Base-by-base conservation (phyloP, 2,888 invertebrate species). In the Carabus problematicus region DNA sequence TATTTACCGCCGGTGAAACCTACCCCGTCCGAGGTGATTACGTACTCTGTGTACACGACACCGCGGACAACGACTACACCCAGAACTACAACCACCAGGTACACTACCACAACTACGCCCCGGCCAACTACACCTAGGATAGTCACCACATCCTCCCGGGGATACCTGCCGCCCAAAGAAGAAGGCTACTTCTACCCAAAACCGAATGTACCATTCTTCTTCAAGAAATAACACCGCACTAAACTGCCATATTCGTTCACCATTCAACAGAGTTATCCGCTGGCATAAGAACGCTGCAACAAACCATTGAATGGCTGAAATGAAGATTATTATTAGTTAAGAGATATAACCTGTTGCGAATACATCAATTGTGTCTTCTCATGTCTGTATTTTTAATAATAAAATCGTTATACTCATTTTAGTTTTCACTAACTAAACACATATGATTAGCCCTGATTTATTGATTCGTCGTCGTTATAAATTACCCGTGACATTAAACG, bases 171-270 rank as follows among this genome's bases (percentile, higher is more conserved):
- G 7, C 69, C 69, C 14, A 56, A 56, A 47, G 62, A 55, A 40
- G 69, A 69, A 16, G 69, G 69, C 11, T 69, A 69, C 18, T 69
- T 62, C 19, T 69, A 69, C 16, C 69, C 69, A 8, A 69, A 69
- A 40, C 69, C 69, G 18, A 47, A 39, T 18, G 47, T 69, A 40
- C 61, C 69, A 1, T 69, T 69, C 29, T n/a, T 42, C 12, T 69
- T 69, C 39, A 56, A 69, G 16, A 29, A 62, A 8, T 40, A 56
- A 61, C 12, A 56, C 56, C n/a, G 1, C 39, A 62, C 8, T 12
- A 62, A 62, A 54, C 41, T 66, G 67, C 60, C 67, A 67, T 59
- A 67, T 8, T 49, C 9, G 12, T 59, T 41, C 59, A 41, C 40
- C 9, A 8, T 40, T 42, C 9, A 59, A 59, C 12, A n/a, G n/a